Evolutionary conservation across 2,888 invertebrate species (phyloP).

Genomic region (Meiosimyza decipiens): DNA sequence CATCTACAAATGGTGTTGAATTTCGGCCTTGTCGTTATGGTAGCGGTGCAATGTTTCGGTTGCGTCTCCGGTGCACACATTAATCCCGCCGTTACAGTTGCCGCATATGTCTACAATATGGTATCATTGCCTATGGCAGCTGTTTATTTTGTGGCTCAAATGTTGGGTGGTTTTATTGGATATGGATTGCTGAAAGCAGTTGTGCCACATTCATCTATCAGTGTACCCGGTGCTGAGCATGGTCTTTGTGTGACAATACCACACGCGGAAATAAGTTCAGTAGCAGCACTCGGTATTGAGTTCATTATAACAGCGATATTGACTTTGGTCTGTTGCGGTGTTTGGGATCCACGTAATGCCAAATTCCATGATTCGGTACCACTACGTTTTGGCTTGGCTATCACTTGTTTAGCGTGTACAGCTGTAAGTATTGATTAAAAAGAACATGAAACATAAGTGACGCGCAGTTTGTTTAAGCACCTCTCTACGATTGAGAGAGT

Average conservation of each 20-base stretch:
- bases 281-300: conserved; percentile 74
- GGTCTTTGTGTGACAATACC: conserved; percentile 75
- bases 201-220: conserved; percentile 63
- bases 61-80: conserved; percentile 83
- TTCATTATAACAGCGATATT: conserved; percentile 74
- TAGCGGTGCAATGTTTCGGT: conserved; percentile 78
- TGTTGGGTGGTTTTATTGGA: conserved; percentile 76
- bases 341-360: conserved; percentile 79
- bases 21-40: conserved; percentile 78
- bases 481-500: too few relatives aligned
- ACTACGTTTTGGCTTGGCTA: conserved; percentile 76
- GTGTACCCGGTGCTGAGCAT: conserved; percentile 51
- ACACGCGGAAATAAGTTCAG: conserved; percentile 66
- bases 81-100: conserved; percentile 81
- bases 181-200: conserved; percentile 75
- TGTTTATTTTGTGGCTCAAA: conserved; percentile 74
- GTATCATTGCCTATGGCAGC: conserved; percentile 67
- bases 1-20: conserved; percentile 62
- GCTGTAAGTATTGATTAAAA: conserved; percentile 68
- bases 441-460: too few relatives aligned
- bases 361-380: conserved; percentile 74
- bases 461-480: too few relatives aligned
- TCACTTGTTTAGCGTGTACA: conserved; percentile 74
- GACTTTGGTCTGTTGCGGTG: conserved; percentile 75
- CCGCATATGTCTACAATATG: conserved; percentile 68